These are phyloP conservation scores for Colaptes auratus DNA, from an alignment of 2,113 vertebrate species.

Conservation along the genomic window DNA sequence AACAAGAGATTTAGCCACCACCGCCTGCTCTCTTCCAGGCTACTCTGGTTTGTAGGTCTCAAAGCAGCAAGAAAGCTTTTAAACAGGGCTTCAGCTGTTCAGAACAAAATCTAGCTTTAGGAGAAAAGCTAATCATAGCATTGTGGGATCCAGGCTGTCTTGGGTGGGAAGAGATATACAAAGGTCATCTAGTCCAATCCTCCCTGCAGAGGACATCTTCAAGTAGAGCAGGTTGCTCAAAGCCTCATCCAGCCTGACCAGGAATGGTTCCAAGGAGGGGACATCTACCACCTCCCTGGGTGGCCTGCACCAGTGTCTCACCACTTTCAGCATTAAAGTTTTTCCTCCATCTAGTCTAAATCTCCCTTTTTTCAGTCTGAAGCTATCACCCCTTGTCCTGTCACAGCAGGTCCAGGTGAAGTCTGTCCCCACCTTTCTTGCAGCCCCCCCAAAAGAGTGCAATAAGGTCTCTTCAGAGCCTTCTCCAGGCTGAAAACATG, in stretches of 20 bases:
- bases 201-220: too few relatives aligned
- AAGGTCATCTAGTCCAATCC: too few relatives aligned
- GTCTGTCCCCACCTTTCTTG: neutral
- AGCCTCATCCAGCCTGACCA: too few relatives aligned
- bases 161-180: too few relatives aligned
- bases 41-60: accelerated
- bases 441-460: neutral
- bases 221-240: too few relatives aligned
- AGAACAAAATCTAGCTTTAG: neutral
- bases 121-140: neutral
- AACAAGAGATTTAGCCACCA: accelerated
- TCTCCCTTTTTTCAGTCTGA: neutral
- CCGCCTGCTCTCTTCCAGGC: too few relatives aligned
- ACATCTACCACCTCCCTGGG: too few relatives aligned
- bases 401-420: neutral
- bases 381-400: neutral
- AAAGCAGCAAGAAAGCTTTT: neutral
- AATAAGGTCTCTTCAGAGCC: neutral
- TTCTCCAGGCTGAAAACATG: neutral
- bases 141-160: too few relatives aligned
- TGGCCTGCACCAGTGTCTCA: too few relatives aligned
- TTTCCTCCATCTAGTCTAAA: neutral
- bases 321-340: neutral
- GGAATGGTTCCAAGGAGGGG: too few relatives aligned
- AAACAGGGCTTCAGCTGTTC: neutral